phyloP scores from a whole-genome alignment of 2,888 invertebrate species.

The Elgonia sp. region DNA sequence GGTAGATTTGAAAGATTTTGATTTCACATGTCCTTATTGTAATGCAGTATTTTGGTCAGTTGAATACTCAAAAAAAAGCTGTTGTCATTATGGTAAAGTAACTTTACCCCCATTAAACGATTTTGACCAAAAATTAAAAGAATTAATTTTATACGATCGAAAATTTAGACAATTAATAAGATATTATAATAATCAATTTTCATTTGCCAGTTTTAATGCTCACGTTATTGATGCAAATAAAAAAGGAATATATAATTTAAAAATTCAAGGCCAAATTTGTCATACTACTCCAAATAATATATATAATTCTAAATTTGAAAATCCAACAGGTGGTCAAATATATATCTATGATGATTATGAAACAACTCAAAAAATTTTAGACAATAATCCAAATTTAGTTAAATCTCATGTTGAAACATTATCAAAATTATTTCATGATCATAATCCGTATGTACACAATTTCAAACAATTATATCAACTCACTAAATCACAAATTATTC shows the following conservation, averaged over 20 bases:
- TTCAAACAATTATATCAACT: constrained; percentile 30
- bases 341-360: constrained; percentile 6
- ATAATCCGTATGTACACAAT: constrained; percentile 8
- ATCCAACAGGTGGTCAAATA: not conserved
- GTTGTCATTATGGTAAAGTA: constrained; percentile 20
- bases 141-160: not conserved
- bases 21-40: constrained; percentile 17
- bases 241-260: constrained; percentile 22
- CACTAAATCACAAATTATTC: not conserved
- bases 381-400: constrained; percentile 32
- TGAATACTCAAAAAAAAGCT: not conserved
- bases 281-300: not conserved
- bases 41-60: constrained; percentile 19
- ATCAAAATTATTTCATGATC: constrained; percentile 16
- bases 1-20: constrained; percentile 10
- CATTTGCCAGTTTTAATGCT: constrained; percentile 14
- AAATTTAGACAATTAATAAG: constrained; percentile 5
- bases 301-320: not conserved
- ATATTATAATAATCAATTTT: constrained; percentile 19
- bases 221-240: not conserved
- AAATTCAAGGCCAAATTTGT: constrained; percentile 17
- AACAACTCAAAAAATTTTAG: constrained; percentile 1
- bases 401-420: constrained; percentile 19
- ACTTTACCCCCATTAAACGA: not conserved
- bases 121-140: not conserved